A percentile compares a stretch with the other conserved stretches of the same genome.
These are phyloP conservation scores for Agrotis ipsilon DNA, from an alignment of 2,888 invertebrate genomes.

Conservation along the genomic window DNA sequence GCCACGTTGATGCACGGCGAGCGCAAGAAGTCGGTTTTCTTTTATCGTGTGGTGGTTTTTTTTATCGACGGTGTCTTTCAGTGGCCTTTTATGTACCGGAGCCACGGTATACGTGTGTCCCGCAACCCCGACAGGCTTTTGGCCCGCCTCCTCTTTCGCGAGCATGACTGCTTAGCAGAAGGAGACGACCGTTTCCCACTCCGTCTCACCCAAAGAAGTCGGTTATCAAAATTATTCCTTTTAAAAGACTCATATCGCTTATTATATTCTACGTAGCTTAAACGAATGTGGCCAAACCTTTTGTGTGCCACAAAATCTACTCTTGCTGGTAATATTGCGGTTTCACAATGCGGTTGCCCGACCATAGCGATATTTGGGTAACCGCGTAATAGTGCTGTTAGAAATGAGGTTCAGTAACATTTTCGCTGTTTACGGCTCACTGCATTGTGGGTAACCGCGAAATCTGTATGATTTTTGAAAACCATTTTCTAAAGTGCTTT, in stretches of 20 bases:
- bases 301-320: background rate
- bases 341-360: background rate
- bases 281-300: background rate
- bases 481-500: background rate
- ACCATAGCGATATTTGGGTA: background rate
- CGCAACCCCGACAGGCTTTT: no score
- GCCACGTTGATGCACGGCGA: no score
- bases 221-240: no score
- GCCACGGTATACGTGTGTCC: no score
- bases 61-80: no score
- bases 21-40: no score
- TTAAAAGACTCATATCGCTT: background rate
- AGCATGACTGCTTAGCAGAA: no score
- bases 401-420: background rate
- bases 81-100: no score
- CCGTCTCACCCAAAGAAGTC: no score
- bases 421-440: background rate
- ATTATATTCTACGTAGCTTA: background rate
- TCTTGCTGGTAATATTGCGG: background rate
- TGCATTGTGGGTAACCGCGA: background rate
- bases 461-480: background rate
- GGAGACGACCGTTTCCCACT: no score
- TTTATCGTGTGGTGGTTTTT: no score
- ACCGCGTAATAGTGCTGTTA: background rate
- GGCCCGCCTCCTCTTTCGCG: no score